These are phyloP conservation scores for Antheraea mylitta DNA, from an alignment of 1,140 invertebrate genomes.

Conservation along the genomic window DNA sequence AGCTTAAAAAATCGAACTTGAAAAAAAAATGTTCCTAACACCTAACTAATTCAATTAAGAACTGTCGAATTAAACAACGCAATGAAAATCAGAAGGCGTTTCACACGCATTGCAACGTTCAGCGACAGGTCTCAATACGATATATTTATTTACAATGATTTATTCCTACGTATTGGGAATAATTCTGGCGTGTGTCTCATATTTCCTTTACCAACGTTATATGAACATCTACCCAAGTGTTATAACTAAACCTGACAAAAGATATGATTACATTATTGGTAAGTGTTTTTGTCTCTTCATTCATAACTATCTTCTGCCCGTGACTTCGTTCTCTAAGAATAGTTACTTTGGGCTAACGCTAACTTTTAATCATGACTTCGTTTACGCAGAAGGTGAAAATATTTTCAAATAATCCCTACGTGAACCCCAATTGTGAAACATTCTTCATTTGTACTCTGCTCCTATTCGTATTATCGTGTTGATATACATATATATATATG, in stretches of 20 bases:
- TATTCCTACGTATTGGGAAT: slow-evolving; percentile 50
- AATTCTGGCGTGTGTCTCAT: slow-evolving; percentile 46
- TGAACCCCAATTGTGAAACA: too few relatives aligned
- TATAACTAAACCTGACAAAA: slow-evolving; percentile 48
- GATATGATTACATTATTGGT: slow-evolving; percentile 75
- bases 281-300: slow-evolving; percentile 27
- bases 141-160: slow-evolving; percentile 29
- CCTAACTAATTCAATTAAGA: slow-evolving; percentile 65
- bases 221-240: slow-evolving; percentile 52
- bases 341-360: too few relatives aligned
- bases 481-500: too few relatives aligned
- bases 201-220: slow-evolving; percentile 58
- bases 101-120: not conserved
- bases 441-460: too few relatives aligned
- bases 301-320: too few relatives aligned
- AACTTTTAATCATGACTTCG: too few relatives aligned
- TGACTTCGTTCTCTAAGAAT: too few relatives aligned
- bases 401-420: too few relatives aligned
- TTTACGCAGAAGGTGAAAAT: too few relatives aligned
- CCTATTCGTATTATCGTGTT: too few relatives aligned
- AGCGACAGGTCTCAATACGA: not conserved
- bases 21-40: slow-evolving; percentile 37
- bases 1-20: too few relatives aligned
- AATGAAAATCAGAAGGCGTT: slow-evolving; percentile 20
- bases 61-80: slow-evolving; percentile 17